Conservation (phyloP, 2,797 vertebrate species). For the Xenops minutus region DNA sequence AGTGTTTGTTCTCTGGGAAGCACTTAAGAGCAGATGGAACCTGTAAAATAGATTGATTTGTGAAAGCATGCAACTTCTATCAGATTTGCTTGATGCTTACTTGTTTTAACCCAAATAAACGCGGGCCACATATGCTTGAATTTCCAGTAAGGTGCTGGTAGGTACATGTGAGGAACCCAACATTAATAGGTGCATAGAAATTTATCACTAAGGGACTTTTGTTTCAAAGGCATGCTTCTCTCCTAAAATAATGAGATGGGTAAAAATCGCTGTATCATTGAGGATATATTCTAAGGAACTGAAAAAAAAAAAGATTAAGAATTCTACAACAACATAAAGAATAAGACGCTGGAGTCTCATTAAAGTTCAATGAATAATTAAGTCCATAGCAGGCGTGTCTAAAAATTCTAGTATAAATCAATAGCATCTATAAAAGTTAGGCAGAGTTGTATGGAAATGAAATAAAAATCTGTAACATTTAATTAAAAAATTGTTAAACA, state of each 20-base stretch:
- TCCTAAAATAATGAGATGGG: neutral
- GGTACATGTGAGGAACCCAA: neutral
- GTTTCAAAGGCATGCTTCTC: neutral
- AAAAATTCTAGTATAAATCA: conserved; percentile 4
- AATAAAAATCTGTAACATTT: neutral
- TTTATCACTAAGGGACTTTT: neutral
- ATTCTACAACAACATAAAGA: neutral
- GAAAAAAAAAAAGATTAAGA: neutral
- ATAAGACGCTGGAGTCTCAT: neutral
- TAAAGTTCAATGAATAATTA: neutral
- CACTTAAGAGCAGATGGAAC: conserved; percentile 59
- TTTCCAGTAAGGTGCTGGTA: conserved; percentile 5
- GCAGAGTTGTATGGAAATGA: neutral
- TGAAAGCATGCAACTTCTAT: neutral
- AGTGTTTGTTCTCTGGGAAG: conserved; percentile 61
- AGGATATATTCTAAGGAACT: neutral
- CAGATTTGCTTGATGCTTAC: conserved; percentile 21
- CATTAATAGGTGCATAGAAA: neutral
- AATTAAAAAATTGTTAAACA: neutral
- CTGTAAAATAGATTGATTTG: conserved; percentile 36
- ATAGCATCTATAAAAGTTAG: neutral
- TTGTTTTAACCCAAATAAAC: conserved; percentile 48
- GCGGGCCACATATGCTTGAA: neutral
- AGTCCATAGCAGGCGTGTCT: neutral
- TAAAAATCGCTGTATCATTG: neutral